Base-by-base conservation (phyloP, 2,888 invertebrate genomes). In the Choristoneura rosaceana region DNA sequence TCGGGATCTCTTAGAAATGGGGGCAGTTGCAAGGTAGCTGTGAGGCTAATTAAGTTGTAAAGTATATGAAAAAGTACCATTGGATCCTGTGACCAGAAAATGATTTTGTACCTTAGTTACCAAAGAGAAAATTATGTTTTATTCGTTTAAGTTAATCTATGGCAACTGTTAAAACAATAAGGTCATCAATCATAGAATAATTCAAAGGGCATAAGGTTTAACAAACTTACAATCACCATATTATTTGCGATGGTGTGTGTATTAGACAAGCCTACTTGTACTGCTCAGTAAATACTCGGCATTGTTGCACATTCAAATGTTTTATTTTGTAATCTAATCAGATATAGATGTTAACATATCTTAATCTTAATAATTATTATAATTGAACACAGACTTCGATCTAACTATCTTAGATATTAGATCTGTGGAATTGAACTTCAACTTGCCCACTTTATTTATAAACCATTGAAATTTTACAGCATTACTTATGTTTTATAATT, bases 21-120 rank as follows among this genome's bases (percentile, higher is more conserved):
- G 47, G 64, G 73, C 73, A 73, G 68, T 64, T 69, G 67, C 45
- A 12, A 62, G 71, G 67, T 71, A 71, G 67, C 63, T 71, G 45
- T 38, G 65, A 70, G 65, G 65, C 65, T 47, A 12, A 59, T 14
- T 61, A 34, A 62, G 47, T 58, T 50, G 34, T 55, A 47, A 67
- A 58, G 58, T 55, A 25, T 47, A 38, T 34, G n/a, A 47, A 52
- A 17, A 7, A 33, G 8, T 62, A 14, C 25, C 43, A 43, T 10
- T 10, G 12, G 12, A n/a, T 47, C 47, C n/a, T 15, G 25, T 62
- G n/a, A 7, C n/a, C 50, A 17, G n/a, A 59, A 33, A n/a, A 17
- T 33, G 50, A 41, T 64, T 61, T 33, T 38, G 4, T 47, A 63
- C n/a, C 12, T 34, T 17, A 62, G 67, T 71, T 68, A 71, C 71